A percentile compares a stretch with the other conserved stretches of the same genome.
Conservation (phyloP, 2,797 vertebrate species). For the Gallinago solitaria region DNA sequence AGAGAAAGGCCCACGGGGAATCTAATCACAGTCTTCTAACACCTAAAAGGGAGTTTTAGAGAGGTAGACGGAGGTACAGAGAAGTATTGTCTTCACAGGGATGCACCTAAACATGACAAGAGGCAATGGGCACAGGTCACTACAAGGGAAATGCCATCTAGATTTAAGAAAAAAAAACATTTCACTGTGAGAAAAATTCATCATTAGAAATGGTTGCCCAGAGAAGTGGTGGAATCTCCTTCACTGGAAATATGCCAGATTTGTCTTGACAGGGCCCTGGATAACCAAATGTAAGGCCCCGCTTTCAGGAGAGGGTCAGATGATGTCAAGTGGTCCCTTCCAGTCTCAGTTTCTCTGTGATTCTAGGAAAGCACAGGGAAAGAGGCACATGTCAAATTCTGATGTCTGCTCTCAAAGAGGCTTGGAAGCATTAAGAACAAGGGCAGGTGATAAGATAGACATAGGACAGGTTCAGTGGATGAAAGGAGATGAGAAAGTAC, state of each 20-base stretch:
- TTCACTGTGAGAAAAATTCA: not conserved
- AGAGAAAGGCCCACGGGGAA: not conserved
- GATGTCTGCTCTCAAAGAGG: not conserved
- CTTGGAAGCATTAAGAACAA: not conserved
- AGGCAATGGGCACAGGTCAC: not conserved
- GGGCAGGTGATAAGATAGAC: not conserved
- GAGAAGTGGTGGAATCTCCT: not conserved
- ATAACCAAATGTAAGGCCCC: not conserved
- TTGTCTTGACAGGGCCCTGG: not conserved
- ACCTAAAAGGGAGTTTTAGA: not conserved
- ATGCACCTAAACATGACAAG: not conserved
- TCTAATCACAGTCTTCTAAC: not conserved
- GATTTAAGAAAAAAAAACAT: not conserved
- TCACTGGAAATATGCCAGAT: not conserved
- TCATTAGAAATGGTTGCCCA: not conserved
- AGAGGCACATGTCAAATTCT: not conserved
- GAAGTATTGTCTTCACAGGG: not conserved
- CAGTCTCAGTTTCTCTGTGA: not conserved
- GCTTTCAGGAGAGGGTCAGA: not conserved
- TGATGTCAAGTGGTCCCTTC: not conserved
- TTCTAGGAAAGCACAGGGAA: not conserved
- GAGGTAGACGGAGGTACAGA: not conserved
- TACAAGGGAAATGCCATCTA: not conserved
- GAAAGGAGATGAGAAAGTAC: not conserved
- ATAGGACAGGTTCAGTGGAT: not conserved